Evolutionary conservation across 1,140 invertebrate species (phyloP).

Genomic region (Magallana ariakensis): DNA sequence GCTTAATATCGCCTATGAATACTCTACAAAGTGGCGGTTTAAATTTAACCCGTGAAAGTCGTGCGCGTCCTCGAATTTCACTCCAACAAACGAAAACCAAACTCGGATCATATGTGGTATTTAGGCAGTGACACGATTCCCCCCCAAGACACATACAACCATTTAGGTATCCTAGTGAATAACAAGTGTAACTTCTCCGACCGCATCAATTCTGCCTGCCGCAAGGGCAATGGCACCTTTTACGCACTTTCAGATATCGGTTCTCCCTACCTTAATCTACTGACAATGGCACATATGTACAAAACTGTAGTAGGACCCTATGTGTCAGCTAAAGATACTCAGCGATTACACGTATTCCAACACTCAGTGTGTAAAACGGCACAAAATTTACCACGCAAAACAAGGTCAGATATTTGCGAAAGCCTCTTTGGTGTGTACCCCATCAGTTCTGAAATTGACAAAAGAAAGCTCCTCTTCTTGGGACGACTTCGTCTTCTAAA

Average conservation of each 20-base stretch:
- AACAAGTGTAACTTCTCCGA: not conserved
- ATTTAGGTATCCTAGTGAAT: not conserved
- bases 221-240: not conserved
- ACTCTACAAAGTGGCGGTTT: not conserved
- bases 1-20: not conserved
- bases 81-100: too few relatives aligned
- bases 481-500: not conserved
- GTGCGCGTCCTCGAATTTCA: not conserved
- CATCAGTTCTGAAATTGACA: not conserved
- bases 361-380: not conserved
- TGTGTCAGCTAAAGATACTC: not conserved
- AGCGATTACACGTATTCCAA: not conserved
- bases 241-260: not conserved
- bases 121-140: not conserved
- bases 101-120: too few relatives aligned
- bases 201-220: not conserved
- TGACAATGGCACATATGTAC: not conserved
- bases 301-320: not conserved
- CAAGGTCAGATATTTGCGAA: not conserved
- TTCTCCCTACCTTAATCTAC: not conserved
- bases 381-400: not conserved
- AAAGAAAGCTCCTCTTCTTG: slow-evolving; percentile 7
- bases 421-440: not conserved
- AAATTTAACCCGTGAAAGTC: not conserved
- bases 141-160: too few relatives aligned